A percentile compares a stretch with the other conserved stretches of the same genome.
Evolutionary conservation across 2,888 invertebrate genomes (phyloP).

Genomic region (Drosophila affinis): DNA sequence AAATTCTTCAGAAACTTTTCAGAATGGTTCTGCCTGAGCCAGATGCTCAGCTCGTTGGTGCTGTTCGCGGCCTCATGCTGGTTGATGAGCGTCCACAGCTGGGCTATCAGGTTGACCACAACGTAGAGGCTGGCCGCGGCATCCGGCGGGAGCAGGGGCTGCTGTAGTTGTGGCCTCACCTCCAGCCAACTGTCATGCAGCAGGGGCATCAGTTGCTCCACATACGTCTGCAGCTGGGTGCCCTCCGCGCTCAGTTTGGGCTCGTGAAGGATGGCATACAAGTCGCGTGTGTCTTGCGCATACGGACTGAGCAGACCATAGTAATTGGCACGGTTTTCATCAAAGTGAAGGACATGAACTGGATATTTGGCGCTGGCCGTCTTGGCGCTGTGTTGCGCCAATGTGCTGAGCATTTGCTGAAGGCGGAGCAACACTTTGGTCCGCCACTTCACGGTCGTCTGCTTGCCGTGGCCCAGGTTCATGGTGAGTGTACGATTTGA

Average conservation of each 20-base stretch:
- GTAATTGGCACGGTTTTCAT: conserved; percentile 53
- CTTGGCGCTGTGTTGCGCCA: conserved; percentile 72
- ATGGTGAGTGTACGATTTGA: conserved; percentile 88
- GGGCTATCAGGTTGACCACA: conserved; percentile 86
- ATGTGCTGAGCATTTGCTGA: conserved; percentile 85
- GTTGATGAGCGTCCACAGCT: conserved; percentile 85
- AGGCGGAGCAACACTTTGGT: conserved; percentile 89
- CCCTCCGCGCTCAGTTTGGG: conserved; percentile 24
- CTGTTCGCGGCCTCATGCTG: conserved; percentile 71
- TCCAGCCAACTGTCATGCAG: conserved; percentile 94
- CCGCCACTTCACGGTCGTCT: conserved; percentile 91
- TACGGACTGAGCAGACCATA: conserved; percentile 48
- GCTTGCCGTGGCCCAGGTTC: conserved; percentile 87
- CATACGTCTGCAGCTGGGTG: conserved; percentile 85
- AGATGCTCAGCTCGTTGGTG: conserved; percentile 83
- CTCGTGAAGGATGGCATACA: conserved; percentile 41
- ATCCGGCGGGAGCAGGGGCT: conserved; percentile 86
- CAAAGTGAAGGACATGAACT: conserved; percentile 46
- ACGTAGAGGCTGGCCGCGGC: conserved; percentile 87
- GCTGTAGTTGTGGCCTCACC: conserved; percentile 84
- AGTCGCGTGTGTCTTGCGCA: conserved; percentile 18
- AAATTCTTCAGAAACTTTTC: conserved; percentile 85
- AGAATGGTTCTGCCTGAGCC: conserved; percentile 85
- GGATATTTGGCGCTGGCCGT: neutral
- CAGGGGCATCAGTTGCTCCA: conserved; percentile 89